Evolutionary conservation across 2,113 vertebrate genomes (phyloP).

Genomic region (Chloropsis cyanopogon): DNA sequence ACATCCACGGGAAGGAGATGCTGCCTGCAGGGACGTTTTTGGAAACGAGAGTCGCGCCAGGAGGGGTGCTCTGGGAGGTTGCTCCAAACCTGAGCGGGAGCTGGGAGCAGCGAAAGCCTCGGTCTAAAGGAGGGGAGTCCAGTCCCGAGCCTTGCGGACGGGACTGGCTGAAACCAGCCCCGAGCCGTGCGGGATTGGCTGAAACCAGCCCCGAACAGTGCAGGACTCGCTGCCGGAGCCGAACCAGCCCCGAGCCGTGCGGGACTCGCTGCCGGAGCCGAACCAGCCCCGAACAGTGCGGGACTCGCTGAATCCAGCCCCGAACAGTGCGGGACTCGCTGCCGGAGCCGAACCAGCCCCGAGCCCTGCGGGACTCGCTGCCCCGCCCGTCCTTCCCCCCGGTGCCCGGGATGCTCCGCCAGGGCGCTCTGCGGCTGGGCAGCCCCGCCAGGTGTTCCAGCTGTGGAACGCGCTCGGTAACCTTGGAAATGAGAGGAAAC

Average conservation of each 20-base stretch:
- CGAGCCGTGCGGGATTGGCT: no score
- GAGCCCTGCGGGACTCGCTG: neutral
- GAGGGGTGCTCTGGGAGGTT: no score
- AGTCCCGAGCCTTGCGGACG: no score
- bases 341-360: neutral
- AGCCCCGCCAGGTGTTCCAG: neutral
- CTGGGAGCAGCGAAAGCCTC: neutral
- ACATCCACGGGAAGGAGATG: neutral
- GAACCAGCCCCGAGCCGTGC: no score
- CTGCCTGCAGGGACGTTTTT: neutral
- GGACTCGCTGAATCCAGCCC: neutral
- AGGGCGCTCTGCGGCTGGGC: neutral
- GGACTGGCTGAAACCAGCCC: no score
- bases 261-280: no score
- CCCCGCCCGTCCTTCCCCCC: neutral
- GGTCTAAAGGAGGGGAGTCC: neutral
- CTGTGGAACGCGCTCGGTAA: neutral
- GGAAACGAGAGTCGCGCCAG: neutral
- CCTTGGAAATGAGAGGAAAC: conserved; percentile 15
- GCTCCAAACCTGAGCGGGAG: accelerated
- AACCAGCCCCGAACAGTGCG: no score
- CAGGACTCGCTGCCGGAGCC: no score
- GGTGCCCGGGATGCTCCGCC: neutral
- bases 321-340: no score
- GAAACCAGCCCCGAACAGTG: no score